Percentiles rank a stretch among this genome's conserved stretches.
Conservation (phyloP, 2,888 invertebrate genomes). For the Apamea crenata region DNA sequence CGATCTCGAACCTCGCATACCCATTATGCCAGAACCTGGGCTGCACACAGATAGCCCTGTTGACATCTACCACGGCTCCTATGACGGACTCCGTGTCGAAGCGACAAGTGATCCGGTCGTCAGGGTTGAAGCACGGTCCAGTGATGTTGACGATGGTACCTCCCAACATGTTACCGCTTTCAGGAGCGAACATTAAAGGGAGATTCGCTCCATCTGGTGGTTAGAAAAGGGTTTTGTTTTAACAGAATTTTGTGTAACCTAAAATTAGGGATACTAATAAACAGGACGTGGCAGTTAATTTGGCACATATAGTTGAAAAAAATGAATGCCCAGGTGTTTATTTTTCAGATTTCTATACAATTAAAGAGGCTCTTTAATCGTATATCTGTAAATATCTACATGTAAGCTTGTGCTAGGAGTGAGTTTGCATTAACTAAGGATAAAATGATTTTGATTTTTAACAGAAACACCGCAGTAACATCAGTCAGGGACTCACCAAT, state of each 20-base stretch:
- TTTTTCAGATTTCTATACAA: too few species aligned
- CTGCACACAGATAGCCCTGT: slow-evolving; percentile 97
- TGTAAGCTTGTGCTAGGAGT: too few species aligned
- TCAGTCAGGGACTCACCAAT: slow-evolving; percentile 90
- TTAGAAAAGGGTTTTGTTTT: slow-evolving; percentile 2
- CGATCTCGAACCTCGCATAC: slow-evolving; percentile 96
- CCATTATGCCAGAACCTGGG: slow-evolving; percentile 97
- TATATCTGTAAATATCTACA: too few species aligned
- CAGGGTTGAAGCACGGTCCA: slow-evolving; percentile 96
- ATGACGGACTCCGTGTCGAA: slow-evolving; percentile 95
- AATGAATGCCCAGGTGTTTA: too few species aligned
- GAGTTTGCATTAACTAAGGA: too few species aligned
- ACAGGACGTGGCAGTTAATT: too few species aligned
- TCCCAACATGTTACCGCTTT: slow-evolving; percentile 99
- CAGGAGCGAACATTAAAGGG: slow-evolving; percentile 96
- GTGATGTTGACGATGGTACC: slow-evolving; percentile 99
- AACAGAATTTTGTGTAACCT: not conserved
- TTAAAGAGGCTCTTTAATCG: too few species aligned
- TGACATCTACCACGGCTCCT: slow-evolving; percentile 94
- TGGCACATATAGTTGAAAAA: too few species aligned
- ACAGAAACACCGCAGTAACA: not conserved
- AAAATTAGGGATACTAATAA: not conserved
- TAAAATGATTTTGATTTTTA: too few species aligned
- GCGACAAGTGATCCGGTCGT: slow-evolving; percentile 94
- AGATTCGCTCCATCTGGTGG: slow-evolving; percentile 94